These are phyloP conservation scores for Calyptomena viridis DNA, from an alignment of 2,113 vertebrate genomes.

Conservation along the genomic window DNA sequence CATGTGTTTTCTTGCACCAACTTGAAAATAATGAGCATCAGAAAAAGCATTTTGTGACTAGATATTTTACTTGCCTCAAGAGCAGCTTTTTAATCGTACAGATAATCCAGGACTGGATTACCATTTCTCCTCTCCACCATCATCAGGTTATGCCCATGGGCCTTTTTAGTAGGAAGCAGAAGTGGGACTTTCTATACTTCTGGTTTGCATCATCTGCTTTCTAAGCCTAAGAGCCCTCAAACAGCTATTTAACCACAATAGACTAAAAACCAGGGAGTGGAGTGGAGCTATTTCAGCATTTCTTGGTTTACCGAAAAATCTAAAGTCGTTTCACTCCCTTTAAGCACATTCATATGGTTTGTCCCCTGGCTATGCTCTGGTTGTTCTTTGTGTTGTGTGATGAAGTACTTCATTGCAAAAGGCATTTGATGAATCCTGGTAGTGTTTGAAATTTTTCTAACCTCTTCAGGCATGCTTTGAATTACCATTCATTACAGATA, in stretches of 20 bases:
- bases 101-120: neutral
- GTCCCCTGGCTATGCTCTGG: accelerated
- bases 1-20: accelerated
- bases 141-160: neutral
- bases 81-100: neutral
- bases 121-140: neutral
- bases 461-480: neutral
- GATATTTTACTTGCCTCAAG: neutral
- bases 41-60: neutral
- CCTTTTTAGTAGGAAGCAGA: neutral
- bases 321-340: neutral
- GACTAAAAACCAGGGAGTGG: neutral
- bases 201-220: neutral
- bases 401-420: neutral
- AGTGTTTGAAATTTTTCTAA: neutral
- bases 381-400: neutral
- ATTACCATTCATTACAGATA: neutral
- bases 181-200: neutral
- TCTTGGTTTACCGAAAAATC: neutral
- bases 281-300: neutral
- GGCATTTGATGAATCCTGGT: neutral
- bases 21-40: neutral
- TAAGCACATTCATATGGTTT: neutral
- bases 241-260: accelerated
- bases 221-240: neutral